Base-by-base conservation (phyloP, 2,797 vertebrate genomes). In the Sebastes diploproa region DNA sequence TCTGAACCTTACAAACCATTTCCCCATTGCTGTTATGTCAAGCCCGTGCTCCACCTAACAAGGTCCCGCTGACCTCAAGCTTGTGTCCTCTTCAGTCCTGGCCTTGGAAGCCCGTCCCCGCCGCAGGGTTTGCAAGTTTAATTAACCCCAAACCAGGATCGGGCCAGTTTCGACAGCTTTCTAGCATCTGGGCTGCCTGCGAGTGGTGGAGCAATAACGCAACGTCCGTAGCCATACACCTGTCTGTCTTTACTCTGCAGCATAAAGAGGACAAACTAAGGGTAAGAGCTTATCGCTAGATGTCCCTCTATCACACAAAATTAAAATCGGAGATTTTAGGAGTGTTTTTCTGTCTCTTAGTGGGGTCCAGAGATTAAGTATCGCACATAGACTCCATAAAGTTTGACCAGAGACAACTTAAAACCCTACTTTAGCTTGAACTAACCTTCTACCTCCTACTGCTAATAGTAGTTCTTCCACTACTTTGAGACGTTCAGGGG, bases 81-180 rank as follows among this genome's bases (percentile, higher is more conserved):
- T 78, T 32, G 86, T 81, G 90, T 92, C 90, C 89, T 94, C 84
- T 80, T 88, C 84, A 83, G 82, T 80, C 82, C 89, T 85, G 92
- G 92, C 91, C 78, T 81, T 74, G 77, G 81, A 90, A 89, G 82
- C 77, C 75, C 76, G 73, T 83, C 66, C 66, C 80, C 86, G 34
- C 91, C 23, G 74, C 88, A 82, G 90, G 91, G 90, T 92, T 91
- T 88, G 91, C 86, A 88, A 94, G 87, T 95, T 95, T 95, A 95
- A 96, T 96, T 96, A 96, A 95, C 93, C 95, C 87, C 85, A 70
- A 89, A 89, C 80, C 86, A 84, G 90, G 86, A 84, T 71, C 75
- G 72, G 86, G 88, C 84, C 78, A 80, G 84, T 91, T 90, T 86
- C 23, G 77, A 91, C 93, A 89, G 89, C 83, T 89, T 89, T 88